phyloP scores from a whole-genome alignment of 2,797 vertebrate species.

The Danio tinwini region DNA sequence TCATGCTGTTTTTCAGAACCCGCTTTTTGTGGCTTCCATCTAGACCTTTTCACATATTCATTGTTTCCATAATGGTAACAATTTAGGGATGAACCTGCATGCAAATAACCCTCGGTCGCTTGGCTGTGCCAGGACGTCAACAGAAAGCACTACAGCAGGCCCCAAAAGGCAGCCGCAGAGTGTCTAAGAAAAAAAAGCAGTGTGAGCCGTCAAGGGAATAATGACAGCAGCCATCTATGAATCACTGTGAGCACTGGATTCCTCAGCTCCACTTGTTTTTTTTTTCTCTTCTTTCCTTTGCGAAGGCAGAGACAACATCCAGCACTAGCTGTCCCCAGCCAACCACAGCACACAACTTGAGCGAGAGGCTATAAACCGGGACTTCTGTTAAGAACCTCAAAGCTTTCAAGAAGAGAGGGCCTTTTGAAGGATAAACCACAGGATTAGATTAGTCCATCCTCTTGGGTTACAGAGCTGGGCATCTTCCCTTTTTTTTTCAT shows the following conservation, averaged over 20 bases:
- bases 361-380: slow-evolving; percentile 58
- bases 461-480: slow-evolving; percentile 75
- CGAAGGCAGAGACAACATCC: slow-evolving; percentile 37
- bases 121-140: slow-evolving; percentile 39
- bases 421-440: slow-evolving; percentile 84
- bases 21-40: slow-evolving; percentile 16
- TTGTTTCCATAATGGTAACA: slow-evolving; percentile 44
- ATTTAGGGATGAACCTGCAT: slow-evolving; percentile 37
- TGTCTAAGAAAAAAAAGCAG: slow-evolving; percentile 45
- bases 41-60: slow-evolving; percentile 43
- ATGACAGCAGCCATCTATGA: slow-evolving; percentile 56
- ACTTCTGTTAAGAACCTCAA: slow-evolving; percentile 65
- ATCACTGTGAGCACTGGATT: slow-evolving; percentile 56
- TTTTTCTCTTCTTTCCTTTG: slow-evolving; percentile 44
- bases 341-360: slow-evolving; percentile 54
- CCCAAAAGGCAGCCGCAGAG: slow-evolving; percentile 39
- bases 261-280: slow-evolving; percentile 51
- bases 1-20: slow-evolving; percentile 18
- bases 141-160: slow-evolving; percentile 28
- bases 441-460: slow-evolving; percentile 83
- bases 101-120: slow-evolving; percentile 41
- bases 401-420: slow-evolving; percentile 67
- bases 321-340: slow-evolving; percentile 47
- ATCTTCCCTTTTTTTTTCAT: slow-evolving; percentile 52
- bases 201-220: slow-evolving; percentile 50